phyloP scores from a whole-genome alignment of 2,113 vertebrate genomes.

The Dendropsophus ebraccatus region DNA sequence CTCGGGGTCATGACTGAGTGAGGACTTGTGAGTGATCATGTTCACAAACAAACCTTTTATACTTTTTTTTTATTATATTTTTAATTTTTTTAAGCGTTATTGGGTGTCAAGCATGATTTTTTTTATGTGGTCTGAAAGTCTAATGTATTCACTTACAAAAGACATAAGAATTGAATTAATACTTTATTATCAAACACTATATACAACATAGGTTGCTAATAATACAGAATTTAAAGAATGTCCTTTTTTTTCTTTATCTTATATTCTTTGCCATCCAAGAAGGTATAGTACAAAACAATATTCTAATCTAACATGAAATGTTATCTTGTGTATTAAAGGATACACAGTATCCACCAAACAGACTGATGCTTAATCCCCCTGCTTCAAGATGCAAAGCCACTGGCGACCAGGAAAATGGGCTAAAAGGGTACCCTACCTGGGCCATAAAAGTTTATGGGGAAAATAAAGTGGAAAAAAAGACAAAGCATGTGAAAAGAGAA shows the following conservation, averaged over 20 bases:
- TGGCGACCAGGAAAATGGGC: conserved; percentile 76
- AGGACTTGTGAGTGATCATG: conserved; percentile 68
- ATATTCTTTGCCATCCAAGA: conserved; percentile 88
- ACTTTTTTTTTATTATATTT: conserved; percentile 72
- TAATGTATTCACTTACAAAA: conserved; percentile 95
- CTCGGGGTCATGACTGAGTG: conserved; percentile 70
- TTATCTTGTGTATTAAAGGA: conserved; percentile 95
- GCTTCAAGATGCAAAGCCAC: conserved; percentile 82
- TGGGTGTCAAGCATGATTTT: conserved; percentile 78
- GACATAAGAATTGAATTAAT: conserved; percentile 99
- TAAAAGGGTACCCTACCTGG: conserved; percentile 58
- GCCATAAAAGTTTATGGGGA: conserved; percentile 57
- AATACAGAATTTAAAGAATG: conserved; percentile 88
- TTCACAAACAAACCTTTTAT: conserved; percentile 74
- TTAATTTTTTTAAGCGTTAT: conserved; percentile 78
- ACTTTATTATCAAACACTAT: conserved; percentile 99
- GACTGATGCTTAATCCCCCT: conserved; percentile 90
- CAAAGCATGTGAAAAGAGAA: conserved; percentile 37
- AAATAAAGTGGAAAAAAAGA: conserved; percentile 25
- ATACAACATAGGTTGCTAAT: conserved; percentile 95
- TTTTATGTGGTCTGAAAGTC: conserved; percentile 84
- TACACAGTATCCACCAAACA: conserved; percentile 99
- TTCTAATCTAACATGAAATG: conserved; percentile 94
- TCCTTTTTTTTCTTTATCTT: conserved; percentile 75
- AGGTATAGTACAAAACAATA: conserved; percentile 97